Evolutionary conservation across 1,140 invertebrate genomes (phyloP), one percentile per base, ranked within the genome.

Genomic region (Parasteatoda tepidariorum): DNA sequence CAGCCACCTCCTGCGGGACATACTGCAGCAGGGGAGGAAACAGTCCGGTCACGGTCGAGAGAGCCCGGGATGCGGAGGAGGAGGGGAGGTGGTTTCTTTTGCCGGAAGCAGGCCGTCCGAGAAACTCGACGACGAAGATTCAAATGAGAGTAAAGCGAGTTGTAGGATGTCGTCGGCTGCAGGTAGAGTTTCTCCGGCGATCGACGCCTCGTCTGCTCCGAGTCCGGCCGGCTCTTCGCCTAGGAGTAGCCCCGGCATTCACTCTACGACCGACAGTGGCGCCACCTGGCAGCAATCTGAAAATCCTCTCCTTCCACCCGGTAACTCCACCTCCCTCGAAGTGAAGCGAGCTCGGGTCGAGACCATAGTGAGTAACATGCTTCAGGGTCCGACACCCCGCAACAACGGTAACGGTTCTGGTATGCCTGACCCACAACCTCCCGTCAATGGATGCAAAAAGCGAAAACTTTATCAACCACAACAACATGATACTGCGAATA

Each of bases 401-500:
- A 70, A 22, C n/a, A 67, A 66, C 13, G 73, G 73, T 5, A 18
- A 22, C 13, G 66, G 66, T 15, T 15, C 31, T 31, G 62, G 73
- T 3, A 7, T 22, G 28, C 13, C 18, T 2, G 64, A 34, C 1
- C n/a, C 41, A 0, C 73, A 68, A 11, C 54, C 68, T 1, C 64
- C 74, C 83, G 90, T 88, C 83, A 97, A 95, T 89, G 96, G 95
- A 57, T 98, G 95, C 90, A 97, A 97, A 88, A 98, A 98, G 90
- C 92, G 97, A 26, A 99, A 98, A 89, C 91, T 98, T n/a, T 98
- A 98, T 88, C 95, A 98, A 86, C 97, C 97, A 0, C 96, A 97
- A 88, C 96, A 98, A 87, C 96, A 97, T 88, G 95, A 96, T 62
- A 84, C 86, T 13, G 30, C 54, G 13, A 87, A 84, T 68, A 70